Base-by-base conservation (phyloP, 2,797 vertebrate species). In the Lophotriccus pileatus region DNA sequence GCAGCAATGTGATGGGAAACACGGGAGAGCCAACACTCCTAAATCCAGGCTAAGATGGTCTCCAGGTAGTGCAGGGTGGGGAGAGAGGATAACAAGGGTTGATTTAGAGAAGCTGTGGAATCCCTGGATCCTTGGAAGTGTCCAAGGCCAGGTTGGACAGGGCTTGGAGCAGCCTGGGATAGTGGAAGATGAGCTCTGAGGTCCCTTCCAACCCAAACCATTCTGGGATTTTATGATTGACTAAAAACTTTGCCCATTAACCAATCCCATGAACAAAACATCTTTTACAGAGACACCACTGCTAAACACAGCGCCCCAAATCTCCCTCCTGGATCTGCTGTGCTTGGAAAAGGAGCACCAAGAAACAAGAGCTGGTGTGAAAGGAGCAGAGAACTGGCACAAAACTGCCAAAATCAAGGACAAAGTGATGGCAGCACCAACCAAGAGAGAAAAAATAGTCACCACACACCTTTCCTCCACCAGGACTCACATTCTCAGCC, bases 51-150 rank as follows among this genome's bases (percentile, higher is more conserved):
- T 8, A 32, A 2, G 12, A 2, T 0, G 7, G 34, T 7, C 46
- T 58, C 43, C 2, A 1, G 19, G 50, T 2, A 5, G 41, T 3
- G 7, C 4, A 11, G 28, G 37, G 4, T 6, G 16, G 1, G 1
- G 12, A 27, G 17, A 66, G 44, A 6, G 13, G 8, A 32, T 4
- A n/a, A 24, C 9, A 6, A 41, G 37, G 68, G 52, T 1, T 10
- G 16, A 5, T 21, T 36, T 14, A 1, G 20, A 8, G 34, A 0
- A 37, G 7, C 36, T 68, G 25, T 1, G 69, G 25, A n/a, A n/a
- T n/a, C n/a, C n/a, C 55, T 49, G 47, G 25, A 21, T 1, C 56
- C 56, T 32, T 69, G 56, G 5, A 10, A 63, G 6, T 24, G 36
- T 6, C 36, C 70, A 28, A 18, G 34, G 62, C 25, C 47, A 12